Conservation (phyloP, 2,113 vertebrate genomes). For the Oncorhynchus keta region DNA sequence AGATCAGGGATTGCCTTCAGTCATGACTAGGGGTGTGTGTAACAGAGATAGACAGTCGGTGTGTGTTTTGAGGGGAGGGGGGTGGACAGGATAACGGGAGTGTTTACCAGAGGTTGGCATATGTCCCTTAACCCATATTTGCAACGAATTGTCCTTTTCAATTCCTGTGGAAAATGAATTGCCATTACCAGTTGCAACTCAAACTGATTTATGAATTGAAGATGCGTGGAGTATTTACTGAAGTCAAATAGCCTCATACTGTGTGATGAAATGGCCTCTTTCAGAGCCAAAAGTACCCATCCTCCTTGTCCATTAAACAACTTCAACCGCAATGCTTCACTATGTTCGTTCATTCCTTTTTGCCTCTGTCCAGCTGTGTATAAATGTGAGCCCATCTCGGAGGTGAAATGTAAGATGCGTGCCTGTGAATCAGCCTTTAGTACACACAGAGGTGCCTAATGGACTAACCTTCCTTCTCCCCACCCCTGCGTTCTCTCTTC, state of each 20-base stretch:
- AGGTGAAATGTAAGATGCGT: constrained; percentile 33
- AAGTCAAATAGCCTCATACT: not conserved
- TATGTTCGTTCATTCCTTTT: constrained; percentile 20
- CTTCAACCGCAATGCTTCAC: constrained; percentile 8
- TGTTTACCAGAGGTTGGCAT: constrained; percentile 7
- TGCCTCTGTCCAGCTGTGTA: constrained; percentile 12
- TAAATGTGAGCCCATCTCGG: constrained; percentile 15
- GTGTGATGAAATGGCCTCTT: constrained; percentile 8
- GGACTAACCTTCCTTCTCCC: constrained; percentile 37
- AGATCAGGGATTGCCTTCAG: too few species aligned
- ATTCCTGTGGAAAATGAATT: not conserved
- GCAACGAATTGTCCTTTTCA: not conserved
- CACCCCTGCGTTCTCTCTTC: constrained; percentile 41
- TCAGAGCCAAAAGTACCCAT: constrained; percentile 14
- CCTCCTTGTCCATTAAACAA: constrained; percentile 11
- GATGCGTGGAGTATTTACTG: not conserved
- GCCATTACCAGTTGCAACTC: not conserved
- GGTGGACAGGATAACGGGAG: not conserved
- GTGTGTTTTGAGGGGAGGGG: too few species aligned
- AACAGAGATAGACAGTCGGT: too few species aligned
- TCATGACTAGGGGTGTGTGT: too few species aligned
- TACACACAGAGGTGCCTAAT: constrained; percentile 43
- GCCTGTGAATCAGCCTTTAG: constrained; percentile 32
- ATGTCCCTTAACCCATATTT: not conserved
- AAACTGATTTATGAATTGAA: not conserved